Evolutionary conservation across 2,113 vertebrate species (phyloP).

Genomic region (Colaptes auratus): DNA sequence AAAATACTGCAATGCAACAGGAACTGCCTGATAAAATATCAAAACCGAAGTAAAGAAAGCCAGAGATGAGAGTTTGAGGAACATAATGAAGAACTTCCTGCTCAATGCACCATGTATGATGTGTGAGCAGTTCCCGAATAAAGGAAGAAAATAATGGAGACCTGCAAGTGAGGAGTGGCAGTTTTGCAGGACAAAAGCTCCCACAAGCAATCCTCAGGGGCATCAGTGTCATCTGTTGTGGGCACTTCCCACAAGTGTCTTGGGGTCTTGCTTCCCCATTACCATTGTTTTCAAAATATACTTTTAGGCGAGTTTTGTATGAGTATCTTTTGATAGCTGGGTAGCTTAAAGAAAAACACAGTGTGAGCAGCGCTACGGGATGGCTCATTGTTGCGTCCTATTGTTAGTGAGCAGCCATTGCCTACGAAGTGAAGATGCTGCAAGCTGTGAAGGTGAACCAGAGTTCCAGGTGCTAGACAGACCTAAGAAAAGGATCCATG

Average conservation of each 20-base stretch:
- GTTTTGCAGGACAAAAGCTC: neutral
- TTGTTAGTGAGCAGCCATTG: neutral
- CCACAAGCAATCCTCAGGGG: neutral
- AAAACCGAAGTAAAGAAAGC: neutral
- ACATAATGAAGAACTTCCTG: neutral
- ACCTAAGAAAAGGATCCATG: neutral
- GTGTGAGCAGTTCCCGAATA: neutral
- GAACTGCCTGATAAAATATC: neutral
- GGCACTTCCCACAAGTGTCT: neutral
- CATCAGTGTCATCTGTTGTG: neutral
- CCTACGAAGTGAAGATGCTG: neutral
- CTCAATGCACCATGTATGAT: too few species aligned
- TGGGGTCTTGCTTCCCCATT: neutral
- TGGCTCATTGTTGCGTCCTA: neutral
- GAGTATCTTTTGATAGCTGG: neutral
- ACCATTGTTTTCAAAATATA: fast-evolving
- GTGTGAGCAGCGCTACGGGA: neutral
- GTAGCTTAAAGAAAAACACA: neutral
- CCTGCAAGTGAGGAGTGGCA: neutral
- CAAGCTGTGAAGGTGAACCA: neutral
- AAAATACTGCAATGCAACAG: neutral
- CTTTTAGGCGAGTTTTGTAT: neutral
- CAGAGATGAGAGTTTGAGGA: neutral
- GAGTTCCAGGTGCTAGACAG: neutral
- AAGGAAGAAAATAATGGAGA: neutral